A percentile compares a stretch with the other conserved stretches of the same genome.
These are phyloP conservation scores for Lontra canadensis DNA, from an alignment of 2,113 vertebrate species.

Conservation along the genomic window DNA sequence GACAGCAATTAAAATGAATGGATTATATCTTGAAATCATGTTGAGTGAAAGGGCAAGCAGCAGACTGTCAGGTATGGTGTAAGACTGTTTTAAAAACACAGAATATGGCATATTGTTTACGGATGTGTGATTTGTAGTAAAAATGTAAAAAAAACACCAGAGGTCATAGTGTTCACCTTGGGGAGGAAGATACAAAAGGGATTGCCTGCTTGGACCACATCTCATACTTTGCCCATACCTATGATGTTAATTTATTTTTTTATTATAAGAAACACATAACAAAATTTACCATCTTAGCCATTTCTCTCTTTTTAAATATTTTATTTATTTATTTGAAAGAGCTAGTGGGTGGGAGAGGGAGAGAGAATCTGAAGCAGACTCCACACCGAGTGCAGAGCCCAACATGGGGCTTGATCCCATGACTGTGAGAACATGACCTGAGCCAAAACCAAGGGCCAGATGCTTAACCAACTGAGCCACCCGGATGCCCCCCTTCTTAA, in stretches of 20 bases:
- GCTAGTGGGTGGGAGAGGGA: not conserved
- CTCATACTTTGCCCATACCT: not conserved
- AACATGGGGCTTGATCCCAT: not conserved
- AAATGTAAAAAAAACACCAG: not conserved
- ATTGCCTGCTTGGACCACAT: not conserved
- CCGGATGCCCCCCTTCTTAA: not conserved
- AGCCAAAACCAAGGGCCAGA: not conserved
- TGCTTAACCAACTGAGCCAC: not conserved
- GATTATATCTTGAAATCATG: not conserved
- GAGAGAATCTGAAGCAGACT: not conserved
- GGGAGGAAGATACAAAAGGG: not conserved
- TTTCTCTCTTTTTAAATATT: not conserved
- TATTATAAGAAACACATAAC: not conserved
- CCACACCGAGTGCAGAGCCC: not conserved
- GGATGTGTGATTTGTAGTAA: not conserved
- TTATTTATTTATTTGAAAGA: no score
- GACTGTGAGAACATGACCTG: not conserved
- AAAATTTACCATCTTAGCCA: not conserved
- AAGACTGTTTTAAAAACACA: not conserved
- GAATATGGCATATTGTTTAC: not conserved
- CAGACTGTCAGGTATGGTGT: no score
- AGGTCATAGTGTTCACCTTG: no score
- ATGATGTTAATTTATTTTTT: not conserved
- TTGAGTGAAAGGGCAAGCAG: not conserved
- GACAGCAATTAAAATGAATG: not conserved